Percentiles rank a stretch among this genome's conserved stretches.
phyloP scores from a whole-genome alignment of 2,113 vertebrate genomes.

The Oreochromis spilurus region DNA sequence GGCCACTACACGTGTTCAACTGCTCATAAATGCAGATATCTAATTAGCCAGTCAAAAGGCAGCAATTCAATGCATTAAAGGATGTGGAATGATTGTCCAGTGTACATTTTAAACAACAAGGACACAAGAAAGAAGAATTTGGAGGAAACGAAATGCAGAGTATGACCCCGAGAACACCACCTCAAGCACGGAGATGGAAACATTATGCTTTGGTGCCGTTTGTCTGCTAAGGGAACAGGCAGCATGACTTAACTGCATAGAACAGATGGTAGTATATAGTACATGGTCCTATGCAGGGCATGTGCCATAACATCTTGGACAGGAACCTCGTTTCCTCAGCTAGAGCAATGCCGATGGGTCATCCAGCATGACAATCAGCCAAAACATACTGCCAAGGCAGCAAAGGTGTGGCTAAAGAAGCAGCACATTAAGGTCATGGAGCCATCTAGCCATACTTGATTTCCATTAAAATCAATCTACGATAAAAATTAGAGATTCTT shows the following conservation, averaged over 20 bases:
- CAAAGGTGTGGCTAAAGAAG: background rate
- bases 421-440: background rate
- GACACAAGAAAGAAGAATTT: background rate
- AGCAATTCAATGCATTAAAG: rapidly evolving
- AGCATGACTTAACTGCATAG: rapidly evolving
- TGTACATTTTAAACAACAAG: background rate
- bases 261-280: background rate
- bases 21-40: background rate
- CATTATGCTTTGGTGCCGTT: background rate
- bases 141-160: background rate
- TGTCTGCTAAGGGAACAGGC: background rate
- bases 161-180: rapidly evolving
- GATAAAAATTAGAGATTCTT: background rate
- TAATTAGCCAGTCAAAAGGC: background rate
- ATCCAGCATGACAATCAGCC: rapidly evolving
- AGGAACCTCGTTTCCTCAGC: background rate
- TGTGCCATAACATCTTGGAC: background rate
- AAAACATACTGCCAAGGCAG: background rate
- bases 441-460: rapidly evolving
- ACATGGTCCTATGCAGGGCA: background rate
- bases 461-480: background rate
- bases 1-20: background rate
- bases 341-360: rapidly evolving
- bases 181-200: background rate
- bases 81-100: background rate